Conservation (phyloP, 2,797 vertebrate genomes). For the Alcedo quadribrachys region DNA sequence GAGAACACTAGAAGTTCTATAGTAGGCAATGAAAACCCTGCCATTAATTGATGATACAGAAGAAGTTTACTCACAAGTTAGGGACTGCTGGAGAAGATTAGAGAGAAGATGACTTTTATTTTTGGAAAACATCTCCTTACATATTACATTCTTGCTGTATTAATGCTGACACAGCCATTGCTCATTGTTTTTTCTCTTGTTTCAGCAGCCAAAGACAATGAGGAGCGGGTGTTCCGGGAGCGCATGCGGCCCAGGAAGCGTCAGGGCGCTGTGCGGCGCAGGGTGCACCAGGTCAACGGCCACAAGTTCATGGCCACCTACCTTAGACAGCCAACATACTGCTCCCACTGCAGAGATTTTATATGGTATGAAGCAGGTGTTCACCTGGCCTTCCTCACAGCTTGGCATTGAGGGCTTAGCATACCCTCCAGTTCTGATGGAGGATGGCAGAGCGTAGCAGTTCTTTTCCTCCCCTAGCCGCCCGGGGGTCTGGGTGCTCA, state of each 20-base stretch:
- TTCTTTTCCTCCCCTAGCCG: not conserved
- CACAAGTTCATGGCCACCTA: constrained; percentile 99
- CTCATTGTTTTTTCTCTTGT: not conserved
- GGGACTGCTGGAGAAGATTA: too few species aligned
- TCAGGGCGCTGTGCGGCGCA: constrained; percentile 91
- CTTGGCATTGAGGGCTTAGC: not conserved
- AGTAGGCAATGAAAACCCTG: not conserved
- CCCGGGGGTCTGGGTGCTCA: not conserved
- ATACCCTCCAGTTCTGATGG: not conserved
- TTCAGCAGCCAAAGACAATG: constrained; percentile 90
- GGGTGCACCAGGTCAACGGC: constrained; percentile 95
- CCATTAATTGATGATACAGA: not conserved
- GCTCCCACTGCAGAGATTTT: constrained; percentile 96
- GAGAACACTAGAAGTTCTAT: not conserved
- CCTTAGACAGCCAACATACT: constrained; percentile 94
- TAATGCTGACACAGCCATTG: not conserved
- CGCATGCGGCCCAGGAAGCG: constrained; percentile 93
- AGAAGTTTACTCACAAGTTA: too few species aligned
- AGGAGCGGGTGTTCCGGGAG: constrained; percentile 93
- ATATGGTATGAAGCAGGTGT: constrained; percentile 85
- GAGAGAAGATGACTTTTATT: not conserved
- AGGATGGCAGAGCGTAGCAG: not conserved
- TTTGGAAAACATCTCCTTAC: not conserved
- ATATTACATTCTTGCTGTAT: not conserved
- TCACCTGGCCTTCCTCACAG: not conserved